Evolutionary conservation across 2,113 vertebrate genomes (phyloP).

Genomic region (Coturnix japonica): DNA sequence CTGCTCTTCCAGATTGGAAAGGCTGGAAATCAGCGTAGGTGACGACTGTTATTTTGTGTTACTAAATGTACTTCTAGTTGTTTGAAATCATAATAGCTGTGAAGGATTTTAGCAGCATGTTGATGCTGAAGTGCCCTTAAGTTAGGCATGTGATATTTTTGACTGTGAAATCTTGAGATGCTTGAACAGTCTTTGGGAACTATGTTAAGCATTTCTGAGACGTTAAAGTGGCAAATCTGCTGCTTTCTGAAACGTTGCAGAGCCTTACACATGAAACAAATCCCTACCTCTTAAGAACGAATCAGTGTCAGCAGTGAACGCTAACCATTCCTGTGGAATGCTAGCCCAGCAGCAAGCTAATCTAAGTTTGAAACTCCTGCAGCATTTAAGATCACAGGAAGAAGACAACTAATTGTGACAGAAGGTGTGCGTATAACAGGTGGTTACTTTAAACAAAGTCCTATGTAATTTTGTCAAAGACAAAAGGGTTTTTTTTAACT

Average conservation of each 20-base stretch:
- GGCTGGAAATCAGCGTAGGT: neutral
- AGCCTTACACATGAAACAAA: constrained; percentile 20
- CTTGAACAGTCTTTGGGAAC: constrained; percentile 46
- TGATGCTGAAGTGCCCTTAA: constrained; percentile 31
- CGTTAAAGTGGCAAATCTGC: constrained; percentile 46
- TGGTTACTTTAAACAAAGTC: neutral
- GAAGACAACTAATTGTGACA: neutral
- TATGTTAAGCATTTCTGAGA: constrained; percentile 56
- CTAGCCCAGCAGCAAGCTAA: neutral
- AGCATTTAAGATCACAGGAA: neutral
- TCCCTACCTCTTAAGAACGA: neutral
- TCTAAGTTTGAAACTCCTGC: neutral
- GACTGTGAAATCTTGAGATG: constrained; percentile 1
- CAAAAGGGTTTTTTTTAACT: too few species aligned
- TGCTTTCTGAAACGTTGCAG: constrained; percentile 5
- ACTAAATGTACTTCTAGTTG: neutral
- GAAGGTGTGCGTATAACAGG: neutral
- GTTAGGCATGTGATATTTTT: constrained; percentile 33
- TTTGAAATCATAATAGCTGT: neutral
- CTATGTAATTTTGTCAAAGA: neutral
- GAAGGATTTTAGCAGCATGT: neutral
- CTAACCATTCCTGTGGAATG: neutral
- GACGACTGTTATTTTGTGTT: neutral
- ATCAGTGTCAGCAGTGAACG: neutral
- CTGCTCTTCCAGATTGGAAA: neutral